A percentile compares a stretch with the other conserved stretches of the same genome.
Evolutionary conservation across 2,113 vertebrate species (phyloP).

Genomic region (Odobenus rosmarus): DNA sequence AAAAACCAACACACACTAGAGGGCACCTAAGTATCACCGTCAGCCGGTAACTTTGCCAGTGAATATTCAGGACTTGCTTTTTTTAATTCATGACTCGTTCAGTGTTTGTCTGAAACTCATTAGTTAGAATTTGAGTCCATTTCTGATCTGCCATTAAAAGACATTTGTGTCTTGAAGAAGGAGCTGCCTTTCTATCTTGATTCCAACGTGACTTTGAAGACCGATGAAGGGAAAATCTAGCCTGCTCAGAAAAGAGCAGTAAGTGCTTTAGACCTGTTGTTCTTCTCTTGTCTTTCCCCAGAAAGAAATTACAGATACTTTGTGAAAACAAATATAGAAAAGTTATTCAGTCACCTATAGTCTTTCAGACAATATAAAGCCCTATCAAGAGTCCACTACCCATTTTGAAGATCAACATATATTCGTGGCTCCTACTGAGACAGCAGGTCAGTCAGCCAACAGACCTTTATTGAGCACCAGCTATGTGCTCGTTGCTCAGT

Average conservation of each 20-base stretch:
- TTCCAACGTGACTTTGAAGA: conserved; percentile 59
- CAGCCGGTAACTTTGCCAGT: background rate
- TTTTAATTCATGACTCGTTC: conserved; percentile 56
- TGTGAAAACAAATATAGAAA: conserved; percentile 8
- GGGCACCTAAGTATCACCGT: conserved; percentile 76
- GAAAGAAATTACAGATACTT: conserved; percentile 49
- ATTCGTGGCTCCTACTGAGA: background rate
- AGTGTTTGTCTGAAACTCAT: conserved; percentile 72
- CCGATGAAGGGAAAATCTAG: conserved; percentile 41
- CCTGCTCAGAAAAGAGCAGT: background rate
- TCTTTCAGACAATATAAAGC: background rate
- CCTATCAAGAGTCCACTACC: background rate
- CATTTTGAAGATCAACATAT: background rate
- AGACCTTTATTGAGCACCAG: background rate
- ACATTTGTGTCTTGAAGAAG: conserved; percentile 56
- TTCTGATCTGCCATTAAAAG: conserved; percentile 70
- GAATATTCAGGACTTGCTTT: conserved; percentile 31
- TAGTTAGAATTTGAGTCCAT: conserved; percentile 74
- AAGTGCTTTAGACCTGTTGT: background rate
- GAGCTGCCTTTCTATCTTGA: conserved; percentile 51
- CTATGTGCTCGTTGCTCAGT: background rate
- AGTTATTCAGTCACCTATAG: background rate
- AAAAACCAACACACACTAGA: conserved; percentile 69
- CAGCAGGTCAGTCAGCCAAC: background rate
- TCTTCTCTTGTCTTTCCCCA: background rate